These are phyloP conservation scores for Drosophila rellima DNA, from an alignment of 2,888 invertebrate species.

Conservation along the genomic window DNA sequence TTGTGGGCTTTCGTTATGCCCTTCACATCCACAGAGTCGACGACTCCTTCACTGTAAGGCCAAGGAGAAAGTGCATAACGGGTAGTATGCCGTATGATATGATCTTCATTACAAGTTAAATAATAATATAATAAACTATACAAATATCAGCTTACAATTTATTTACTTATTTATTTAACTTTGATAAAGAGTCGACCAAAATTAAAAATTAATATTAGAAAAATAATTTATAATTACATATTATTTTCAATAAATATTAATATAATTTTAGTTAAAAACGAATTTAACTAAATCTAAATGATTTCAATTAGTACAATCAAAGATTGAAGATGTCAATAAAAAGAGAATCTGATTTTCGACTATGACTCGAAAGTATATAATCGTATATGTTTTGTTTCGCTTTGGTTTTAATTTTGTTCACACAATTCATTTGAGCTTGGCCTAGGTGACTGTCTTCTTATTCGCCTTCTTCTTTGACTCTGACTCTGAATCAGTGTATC, in stretches of 20 bases:
- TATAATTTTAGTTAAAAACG: too few species aligned
- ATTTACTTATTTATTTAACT: too few species aligned
- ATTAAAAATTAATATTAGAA: too few species aligned
- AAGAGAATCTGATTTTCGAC: conserved; percentile 14
- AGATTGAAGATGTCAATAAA: too few species aligned
- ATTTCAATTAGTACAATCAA: too few species aligned
- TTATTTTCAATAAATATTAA: too few species aligned
- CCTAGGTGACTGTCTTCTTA: conserved; percentile 53
- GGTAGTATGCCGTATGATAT: too few species aligned
- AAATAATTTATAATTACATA: too few species aligned
- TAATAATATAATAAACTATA: too few species aligned
- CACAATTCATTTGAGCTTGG: conserved; percentile 77
- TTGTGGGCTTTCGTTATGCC: conserved; percentile 65
- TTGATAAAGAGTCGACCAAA: too few species aligned
- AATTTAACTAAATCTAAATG: too few species aligned
- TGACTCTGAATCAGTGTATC: conserved; percentile 17
- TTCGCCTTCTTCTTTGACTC: conserved; percentile 1
- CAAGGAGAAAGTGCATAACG: neutral
- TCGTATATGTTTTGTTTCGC: conserved; percentile 63
- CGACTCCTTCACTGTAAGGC: conserved; percentile 22
- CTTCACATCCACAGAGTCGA: conserved; percentile 9
- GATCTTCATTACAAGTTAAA: neutral
- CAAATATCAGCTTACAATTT: too few species aligned
- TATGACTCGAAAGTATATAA: neutral
- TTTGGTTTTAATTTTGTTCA: conserved; percentile 73